Conservation (phyloP, 1,140 invertebrate species). For the Temnothorax curvispinosus region DNA sequence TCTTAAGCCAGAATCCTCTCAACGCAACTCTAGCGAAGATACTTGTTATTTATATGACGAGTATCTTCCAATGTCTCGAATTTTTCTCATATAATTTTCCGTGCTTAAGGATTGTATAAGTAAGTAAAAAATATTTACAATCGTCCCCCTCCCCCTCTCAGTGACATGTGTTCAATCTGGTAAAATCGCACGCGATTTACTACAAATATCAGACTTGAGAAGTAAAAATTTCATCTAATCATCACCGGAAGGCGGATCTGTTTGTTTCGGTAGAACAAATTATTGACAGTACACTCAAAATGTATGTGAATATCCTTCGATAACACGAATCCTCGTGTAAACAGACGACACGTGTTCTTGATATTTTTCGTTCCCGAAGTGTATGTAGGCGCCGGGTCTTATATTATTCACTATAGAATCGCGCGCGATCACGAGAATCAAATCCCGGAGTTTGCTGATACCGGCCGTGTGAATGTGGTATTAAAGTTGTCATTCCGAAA, state of each 20-base stretch:
- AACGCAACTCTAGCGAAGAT: not conserved
- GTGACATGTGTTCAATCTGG: slow-evolving; percentile 2
- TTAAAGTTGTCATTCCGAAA: not conserved
- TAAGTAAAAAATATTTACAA: slow-evolving; percentile 31
- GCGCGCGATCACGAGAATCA: not conserved
- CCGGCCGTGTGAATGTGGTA: not conserved
- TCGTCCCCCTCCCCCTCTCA: not conserved
- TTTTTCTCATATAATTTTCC: not conserved
- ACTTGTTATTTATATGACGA: not conserved
- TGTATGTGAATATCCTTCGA: slow-evolving; percentile 64
- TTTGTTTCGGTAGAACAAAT: slow-evolving; percentile 70
- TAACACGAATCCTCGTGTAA: slow-evolving; percentile 76
- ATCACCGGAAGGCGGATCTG: slow-evolving; percentile 34
- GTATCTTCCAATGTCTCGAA: not conserved
- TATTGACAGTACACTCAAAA: slow-evolving; percentile 72
- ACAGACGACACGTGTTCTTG: slow-evolving; percentile 66
- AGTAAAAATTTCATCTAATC: slow-evolving; percentile 11
- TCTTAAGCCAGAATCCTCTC: not conserved
- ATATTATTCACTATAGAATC: not conserved
- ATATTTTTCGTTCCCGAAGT: slow-evolving; percentile 69
- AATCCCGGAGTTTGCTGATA: not conserved
- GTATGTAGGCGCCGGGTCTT: slow-evolving; percentile 9
- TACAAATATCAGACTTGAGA: not conserved
- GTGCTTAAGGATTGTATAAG: not conserved
- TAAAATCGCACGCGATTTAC: slow-evolving; percentile 28